Evolutionary conservation across 92 coral and sea anemone genomes (phyloP).

Genomic region (Epizoanthus ramosus): DNA sequence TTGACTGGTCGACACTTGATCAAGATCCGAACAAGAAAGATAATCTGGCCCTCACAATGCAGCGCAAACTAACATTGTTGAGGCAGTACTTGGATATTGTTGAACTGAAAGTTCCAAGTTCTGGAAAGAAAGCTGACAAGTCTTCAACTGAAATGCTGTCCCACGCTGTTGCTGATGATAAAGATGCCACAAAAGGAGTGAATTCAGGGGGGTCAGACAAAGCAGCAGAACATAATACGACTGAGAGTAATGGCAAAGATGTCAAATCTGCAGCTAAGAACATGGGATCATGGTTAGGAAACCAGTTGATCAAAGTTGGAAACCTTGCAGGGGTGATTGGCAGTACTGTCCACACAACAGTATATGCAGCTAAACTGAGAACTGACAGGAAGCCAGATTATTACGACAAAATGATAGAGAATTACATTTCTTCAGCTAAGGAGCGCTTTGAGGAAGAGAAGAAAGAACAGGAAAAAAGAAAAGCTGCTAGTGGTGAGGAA

Average conservation of each 20-base stretch:
- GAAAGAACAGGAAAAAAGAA: slow-evolving; percentile 40
- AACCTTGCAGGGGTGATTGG: slow-evolving; percentile 74
- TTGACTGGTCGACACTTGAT: slow-evolving; percentile 75
- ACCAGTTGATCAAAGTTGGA: slow-evolving; percentile 74
- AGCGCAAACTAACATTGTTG: slow-evolving; percentile 64
- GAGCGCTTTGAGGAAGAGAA: slow-evolving; percentile 86
- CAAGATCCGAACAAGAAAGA: slow-evolving; percentile 54
- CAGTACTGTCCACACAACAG: slow-evolving; percentile 52
- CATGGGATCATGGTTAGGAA: slow-evolving; percentile 73
- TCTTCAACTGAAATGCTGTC: neutral
- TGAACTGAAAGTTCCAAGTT: slow-evolving; percentile 54
- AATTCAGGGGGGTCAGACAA: slow-evolving; percentile 5
- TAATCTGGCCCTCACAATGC: slow-evolving; percentile 59
- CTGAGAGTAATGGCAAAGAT: slow-evolving; percentile 41
- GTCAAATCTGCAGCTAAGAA: slow-evolving; percentile 54
- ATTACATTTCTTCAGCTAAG: slow-evolving; percentile 82
- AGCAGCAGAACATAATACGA: slow-evolving; percentile 28
- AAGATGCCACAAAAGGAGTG: slow-evolving; percentile 33
- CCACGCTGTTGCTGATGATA: slow-evolving; percentile 11
- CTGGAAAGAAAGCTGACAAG: slow-evolving; percentile 55
- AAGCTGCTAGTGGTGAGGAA: neutral
- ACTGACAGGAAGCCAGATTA: slow-evolving; percentile 89
- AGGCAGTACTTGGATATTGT: slow-evolving; percentile 79
- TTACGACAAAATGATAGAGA: slow-evolving; percentile 79
- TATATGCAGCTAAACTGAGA: slow-evolving; percentile 78